Evolutionary conservation across 2,888 invertebrate species (phyloP), one percentile per base, ranked within the genome.

Genomic region (Serrognathus titanus): DNA sequence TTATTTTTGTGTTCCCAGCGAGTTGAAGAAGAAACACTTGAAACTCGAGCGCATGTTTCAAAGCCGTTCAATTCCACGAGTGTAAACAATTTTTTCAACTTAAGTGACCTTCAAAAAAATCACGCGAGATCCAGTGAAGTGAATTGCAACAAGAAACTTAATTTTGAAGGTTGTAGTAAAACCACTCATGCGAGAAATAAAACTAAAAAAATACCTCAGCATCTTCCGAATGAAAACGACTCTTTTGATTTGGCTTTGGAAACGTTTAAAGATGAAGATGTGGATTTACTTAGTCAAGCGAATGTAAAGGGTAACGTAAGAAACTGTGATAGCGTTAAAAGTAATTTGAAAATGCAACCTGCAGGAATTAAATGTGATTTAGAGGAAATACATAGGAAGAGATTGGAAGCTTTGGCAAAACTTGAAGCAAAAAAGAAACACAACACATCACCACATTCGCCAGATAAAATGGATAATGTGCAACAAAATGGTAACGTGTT

Each of bases 371-470:
- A 75, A 69, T 83, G 82, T 66, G 82, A 83, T 16, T 80, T 81
- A 38, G 81, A 83, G 60, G 85, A 86, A 75, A 86, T 87, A 49
- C 83, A 84, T 69, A 81, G 76, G 66, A 86, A 86, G 66, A 80
- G 83, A 59, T 73, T 80, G 59, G 80, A 82, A 66, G 87, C 87
- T 1, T 77, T 82, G 70, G 84, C 83, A 66, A 84, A 79, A 68
- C 75, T 85, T 11, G 72, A 83, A 63, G 81, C 81, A 1, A 85
- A 83, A 70, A 71, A 67, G 58, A 73, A 72, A 59, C 54, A 48
- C 16, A 13, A 11, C 7, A 43, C 2, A 5, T 43, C 43, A 3
- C 39, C 2, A 11, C 11, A 11, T 4, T 39, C 39, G 11, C 12
- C 40, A 8, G 40, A 40, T 12, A 12, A 12, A 5, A 40, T 7